Evolutionary conservation across 1,140 invertebrate genomes (phyloP), one percentile per base, ranked within the genome.

Genomic region (Drosophila micromelanica): DNA sequence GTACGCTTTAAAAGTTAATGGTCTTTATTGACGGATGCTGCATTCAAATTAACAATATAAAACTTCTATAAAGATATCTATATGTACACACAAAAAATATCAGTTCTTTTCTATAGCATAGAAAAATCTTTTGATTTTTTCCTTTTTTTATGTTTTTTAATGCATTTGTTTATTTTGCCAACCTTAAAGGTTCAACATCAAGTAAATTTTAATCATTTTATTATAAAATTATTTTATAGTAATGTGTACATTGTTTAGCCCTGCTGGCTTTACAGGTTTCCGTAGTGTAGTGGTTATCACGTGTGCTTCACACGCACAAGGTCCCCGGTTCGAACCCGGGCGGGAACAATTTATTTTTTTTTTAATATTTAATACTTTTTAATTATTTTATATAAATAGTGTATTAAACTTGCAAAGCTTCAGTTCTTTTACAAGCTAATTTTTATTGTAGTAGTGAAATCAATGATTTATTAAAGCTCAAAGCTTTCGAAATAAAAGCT

Each of bases 221-320:
- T n/a, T n/a, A n/a, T n/a, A n/a, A n/a, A n/a, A n/a, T n/a, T n/a
- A n/a, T n/a, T n/a, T n/a, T n/a, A n/a, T n/a, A n/a, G n/a, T n/a
- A n/a, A n/a, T n/a, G n/a, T n/a, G n/a, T n/a, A n/a, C n/a, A n/a
- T n/a, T n/a, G n/a, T n/a, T n/a, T n/a, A n/a, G n/a, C n/a, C n/a
- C n/a, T n/a, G n/a, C n/a, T n/a, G n/a, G n/a, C n/a, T n/a, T n/a
- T n/a, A n/a, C n/a, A 15, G 5, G 79, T 82, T 85, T 85, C 76
- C 80, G 81, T 84, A 84, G 80, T 84, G 80, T 84, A 85, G 80
- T 81, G 93, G 93, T 94, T 94, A 94, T 94, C 94, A 94, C 93
- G 93, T 94, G 93, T 93, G 94, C 94, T 93, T 94, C 93, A 94
- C 94, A 94, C 93, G 93, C 94, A 93, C 93, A 94, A 94, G 94